These are phyloP conservation scores for Pangasianodon gigas DNA, from an alignment of 2,113 vertebrate genomes.

Conservation along the genomic window DNA sequence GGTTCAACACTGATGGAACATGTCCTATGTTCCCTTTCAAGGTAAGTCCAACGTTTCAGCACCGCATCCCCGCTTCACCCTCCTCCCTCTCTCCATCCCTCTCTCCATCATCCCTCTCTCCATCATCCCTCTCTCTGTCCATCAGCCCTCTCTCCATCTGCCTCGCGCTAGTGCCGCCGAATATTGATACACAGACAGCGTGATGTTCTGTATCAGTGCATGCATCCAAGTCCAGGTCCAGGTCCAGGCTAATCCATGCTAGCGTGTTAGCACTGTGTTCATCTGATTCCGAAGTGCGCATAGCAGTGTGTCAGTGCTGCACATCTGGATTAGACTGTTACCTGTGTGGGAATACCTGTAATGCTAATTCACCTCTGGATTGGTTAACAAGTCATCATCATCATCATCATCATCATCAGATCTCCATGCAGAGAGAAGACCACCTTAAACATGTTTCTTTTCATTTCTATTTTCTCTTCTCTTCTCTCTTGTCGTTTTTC, in stretches of 20 bases:
- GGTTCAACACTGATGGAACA: conserved; percentile 79
- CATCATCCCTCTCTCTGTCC: conserved; percentile 50
- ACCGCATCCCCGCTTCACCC: conserved; percentile 52
- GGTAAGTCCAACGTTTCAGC: conserved; percentile 65
- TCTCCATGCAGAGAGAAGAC: background rate
- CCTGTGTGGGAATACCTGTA: background rate
- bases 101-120: no score
- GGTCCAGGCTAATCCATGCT: background rate
- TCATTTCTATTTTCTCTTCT: background rate
- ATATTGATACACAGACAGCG: conserved; percentile 5
- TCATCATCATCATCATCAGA: background rate
- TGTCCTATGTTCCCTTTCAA: conserved; percentile 84
- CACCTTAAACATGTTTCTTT: background rate
- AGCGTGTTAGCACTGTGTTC: background rate
- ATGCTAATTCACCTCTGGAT: background rate
- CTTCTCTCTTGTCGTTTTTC: background rate
- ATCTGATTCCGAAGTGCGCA: background rate
- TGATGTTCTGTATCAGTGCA: background rate
- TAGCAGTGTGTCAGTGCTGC: conserved; percentile 1
- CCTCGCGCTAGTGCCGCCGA: conserved; percentile 43
- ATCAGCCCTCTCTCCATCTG: conserved; percentile 34
- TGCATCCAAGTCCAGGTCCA: background rate
- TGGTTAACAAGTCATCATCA: background rate
- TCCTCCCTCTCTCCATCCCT: conserved; percentile 36
- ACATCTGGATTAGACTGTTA: conserved; percentile 10